Evolutionary conservation across 2,113 vertebrate genomes (phyloP).

Genomic region (Protobothrops flavoviridis): DNA sequence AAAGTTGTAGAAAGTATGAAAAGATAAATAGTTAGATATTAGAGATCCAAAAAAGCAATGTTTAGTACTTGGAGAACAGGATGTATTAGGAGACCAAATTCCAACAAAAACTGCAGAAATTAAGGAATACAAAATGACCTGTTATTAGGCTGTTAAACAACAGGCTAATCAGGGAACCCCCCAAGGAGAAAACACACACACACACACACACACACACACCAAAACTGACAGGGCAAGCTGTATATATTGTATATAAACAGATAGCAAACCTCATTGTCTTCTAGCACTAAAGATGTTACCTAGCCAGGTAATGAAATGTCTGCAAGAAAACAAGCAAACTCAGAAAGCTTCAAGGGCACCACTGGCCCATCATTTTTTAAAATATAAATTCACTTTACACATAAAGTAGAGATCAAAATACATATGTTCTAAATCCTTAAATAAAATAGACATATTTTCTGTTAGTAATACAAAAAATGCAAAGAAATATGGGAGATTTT

Average conservation of each 20-base stretch:
- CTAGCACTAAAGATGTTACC: neutral
- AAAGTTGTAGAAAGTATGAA: neutral
- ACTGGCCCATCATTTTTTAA: neutral
- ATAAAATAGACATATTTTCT: neutral
- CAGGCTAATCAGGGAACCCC: neutral
- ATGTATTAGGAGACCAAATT: neutral
- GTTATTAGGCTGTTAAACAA: neutral
- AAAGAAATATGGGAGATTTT: neutral
- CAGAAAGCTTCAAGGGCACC: neutral
- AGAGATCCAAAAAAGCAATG: neutral
- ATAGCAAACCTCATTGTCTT: neutral
- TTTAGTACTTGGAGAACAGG: neutral
- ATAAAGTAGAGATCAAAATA: neutral
- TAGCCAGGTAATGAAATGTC: neutral
- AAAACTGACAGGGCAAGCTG: neutral
- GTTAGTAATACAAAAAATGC: neutral
- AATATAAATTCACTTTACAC: neutral
- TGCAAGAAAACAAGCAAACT: neutral
- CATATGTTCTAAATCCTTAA: neutral
- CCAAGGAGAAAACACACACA: neutral
- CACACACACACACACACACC: neutral
- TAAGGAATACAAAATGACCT: neutral
- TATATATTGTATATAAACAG: neutral
- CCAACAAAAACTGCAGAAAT: neutral
- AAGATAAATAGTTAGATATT: neutral